phyloP scores from a whole-genome alignment of 1,140 invertebrate genomes.

The Lepeophtheirus salmonis region DNA sequence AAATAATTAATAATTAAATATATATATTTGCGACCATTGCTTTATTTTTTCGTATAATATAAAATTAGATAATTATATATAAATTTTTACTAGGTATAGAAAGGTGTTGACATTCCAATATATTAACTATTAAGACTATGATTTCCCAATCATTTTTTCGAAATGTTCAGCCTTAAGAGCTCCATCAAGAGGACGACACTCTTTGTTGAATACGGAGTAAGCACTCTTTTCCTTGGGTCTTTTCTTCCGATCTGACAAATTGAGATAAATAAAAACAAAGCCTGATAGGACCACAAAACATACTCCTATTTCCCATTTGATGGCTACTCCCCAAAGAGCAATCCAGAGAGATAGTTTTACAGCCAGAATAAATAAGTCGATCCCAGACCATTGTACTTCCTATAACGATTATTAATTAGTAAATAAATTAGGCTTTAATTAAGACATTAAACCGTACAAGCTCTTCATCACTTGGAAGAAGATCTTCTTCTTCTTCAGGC shows the following conservation, averaged over 20 bases:
- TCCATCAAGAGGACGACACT: slow-evolving; percentile 77
- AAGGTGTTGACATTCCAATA: too few relatives aligned
- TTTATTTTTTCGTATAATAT: too few relatives aligned
- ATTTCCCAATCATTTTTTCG: slow-evolving; percentile 59
- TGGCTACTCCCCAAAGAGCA: slow-evolving; percentile 41
- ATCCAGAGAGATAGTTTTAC: slow-evolving; percentile 38
- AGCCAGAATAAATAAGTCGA: slow-evolving; percentile 19
- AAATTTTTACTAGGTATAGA: too few relatives aligned
- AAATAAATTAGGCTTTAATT: too few relatives aligned
- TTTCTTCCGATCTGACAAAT: slow-evolving; percentile 40
- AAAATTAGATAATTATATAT: too few relatives aligned
- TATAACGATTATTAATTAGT: too few relatives aligned
- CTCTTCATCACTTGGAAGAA: too few relatives aligned
- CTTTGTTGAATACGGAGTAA: slow-evolving; percentile 92
- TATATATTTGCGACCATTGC: too few relatives aligned
- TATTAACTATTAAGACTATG: too few relatives aligned
- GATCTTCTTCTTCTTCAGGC: too few relatives aligned
- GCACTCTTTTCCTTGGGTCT: slow-evolving; percentile 57
- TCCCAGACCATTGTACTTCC: not conserved
- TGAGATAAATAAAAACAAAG: slow-evolving; percentile 59
- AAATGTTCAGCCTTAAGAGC: slow-evolving; percentile 87
- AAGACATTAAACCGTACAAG: too few relatives aligned
- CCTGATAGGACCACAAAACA: slow-evolving; percentile 64
- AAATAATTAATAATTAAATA: too few relatives aligned
- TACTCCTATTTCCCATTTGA: slow-evolving; percentile 67